A percentile compares a stretch with the other conserved stretches of the same genome.
These are phyloP conservation scores for Pteromalus puparum DNA, from an alignment of 1,140 invertebrate genomes.

Conservation along the genomic window DNA sequence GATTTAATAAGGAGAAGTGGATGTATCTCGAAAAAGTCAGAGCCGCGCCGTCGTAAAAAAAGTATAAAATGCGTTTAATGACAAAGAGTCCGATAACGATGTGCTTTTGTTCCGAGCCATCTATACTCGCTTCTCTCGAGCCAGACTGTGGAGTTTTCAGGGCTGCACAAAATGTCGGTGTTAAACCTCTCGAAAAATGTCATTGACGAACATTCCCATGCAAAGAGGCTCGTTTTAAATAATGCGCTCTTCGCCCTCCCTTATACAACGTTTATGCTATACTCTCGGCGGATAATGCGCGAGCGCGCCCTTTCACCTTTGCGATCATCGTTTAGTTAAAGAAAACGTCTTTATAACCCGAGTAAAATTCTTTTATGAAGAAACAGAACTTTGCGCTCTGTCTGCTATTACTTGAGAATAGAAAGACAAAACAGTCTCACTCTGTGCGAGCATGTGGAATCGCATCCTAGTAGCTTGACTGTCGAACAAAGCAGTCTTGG, in stretches of 20 bases:
- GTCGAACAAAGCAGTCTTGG: too few species aligned
- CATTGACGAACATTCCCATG: slow-evolving; percentile 41
- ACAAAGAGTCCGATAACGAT: slow-evolving; percentile 16
- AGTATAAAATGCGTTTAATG: slow-evolving; percentile 15
- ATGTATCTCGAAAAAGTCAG: background rate
- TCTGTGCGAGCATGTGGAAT: too few species aligned
- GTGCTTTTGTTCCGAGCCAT: slow-evolving; percentile 25
- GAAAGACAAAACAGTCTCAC: too few species aligned
- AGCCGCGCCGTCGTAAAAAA: background rate
- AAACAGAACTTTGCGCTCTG: background rate
- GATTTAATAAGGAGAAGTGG: background rate
- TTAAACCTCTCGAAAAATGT: slow-evolving; percentile 34
- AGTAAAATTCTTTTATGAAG: slow-evolving; percentile 7
- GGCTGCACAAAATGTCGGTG: slow-evolving; percentile 19
- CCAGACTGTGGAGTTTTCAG: background rate
- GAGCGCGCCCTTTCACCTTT: background rate
- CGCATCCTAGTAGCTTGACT: too few species aligned
- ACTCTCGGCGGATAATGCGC: background rate
- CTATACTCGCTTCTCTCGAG: background rate
- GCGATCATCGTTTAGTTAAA: slow-evolving; percentile 18
- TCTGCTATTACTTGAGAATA: background rate
- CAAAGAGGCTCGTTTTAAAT: slow-evolving; percentile 40
- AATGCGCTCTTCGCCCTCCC: slow-evolving; percentile 16
- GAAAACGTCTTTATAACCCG: slow-evolving; percentile 25
- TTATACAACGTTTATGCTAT: background rate